These are phyloP conservation scores for Megalops cyprinoides DNA, from an alignment of 2,797 vertebrate species.

Conservation along the genomic window DNA sequence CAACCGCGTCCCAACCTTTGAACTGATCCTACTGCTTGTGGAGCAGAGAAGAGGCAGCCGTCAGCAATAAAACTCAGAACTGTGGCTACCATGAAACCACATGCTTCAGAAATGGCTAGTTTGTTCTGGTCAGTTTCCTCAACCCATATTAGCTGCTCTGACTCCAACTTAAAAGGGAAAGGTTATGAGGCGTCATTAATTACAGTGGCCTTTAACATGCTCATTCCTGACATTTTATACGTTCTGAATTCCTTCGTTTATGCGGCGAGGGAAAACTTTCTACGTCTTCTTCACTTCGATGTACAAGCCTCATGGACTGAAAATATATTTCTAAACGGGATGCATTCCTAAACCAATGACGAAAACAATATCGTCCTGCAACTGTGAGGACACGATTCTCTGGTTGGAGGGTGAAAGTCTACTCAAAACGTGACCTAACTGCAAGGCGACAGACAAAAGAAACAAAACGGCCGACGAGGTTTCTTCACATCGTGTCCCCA, in stretches of 20 bases:
- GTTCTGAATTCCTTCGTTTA: neutral
- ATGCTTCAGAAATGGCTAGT: conserved; percentile 3
- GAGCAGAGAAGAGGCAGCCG: conserved; percentile 8
- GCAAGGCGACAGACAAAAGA: neutral
- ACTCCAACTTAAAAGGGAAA: neutral
- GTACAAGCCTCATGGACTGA: neutral
- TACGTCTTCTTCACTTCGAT: neutral
- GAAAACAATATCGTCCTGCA: too few species aligned
- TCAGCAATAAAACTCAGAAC: conserved; percentile 46
- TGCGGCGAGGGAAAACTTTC: neutral
- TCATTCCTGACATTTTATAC: neutral
- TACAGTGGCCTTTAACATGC: neutral
- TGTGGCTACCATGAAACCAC: neutral
- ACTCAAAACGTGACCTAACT: neutral
- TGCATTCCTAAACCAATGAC: too few species aligned
- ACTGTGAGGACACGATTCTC: neutral
- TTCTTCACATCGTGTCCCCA: neutral
- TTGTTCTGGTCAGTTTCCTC: neutral
- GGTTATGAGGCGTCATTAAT: neutral
- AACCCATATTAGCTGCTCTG: conserved; percentile 18
- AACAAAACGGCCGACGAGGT: neutral
- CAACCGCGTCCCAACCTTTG: conserved; percentile 31
- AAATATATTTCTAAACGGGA: too few species aligned
- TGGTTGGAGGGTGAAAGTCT: neutral
- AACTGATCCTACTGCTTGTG: conserved; percentile 6